Base-by-base conservation (phyloP, 2,888 invertebrate species). In the Julus scanicus region DNA sequence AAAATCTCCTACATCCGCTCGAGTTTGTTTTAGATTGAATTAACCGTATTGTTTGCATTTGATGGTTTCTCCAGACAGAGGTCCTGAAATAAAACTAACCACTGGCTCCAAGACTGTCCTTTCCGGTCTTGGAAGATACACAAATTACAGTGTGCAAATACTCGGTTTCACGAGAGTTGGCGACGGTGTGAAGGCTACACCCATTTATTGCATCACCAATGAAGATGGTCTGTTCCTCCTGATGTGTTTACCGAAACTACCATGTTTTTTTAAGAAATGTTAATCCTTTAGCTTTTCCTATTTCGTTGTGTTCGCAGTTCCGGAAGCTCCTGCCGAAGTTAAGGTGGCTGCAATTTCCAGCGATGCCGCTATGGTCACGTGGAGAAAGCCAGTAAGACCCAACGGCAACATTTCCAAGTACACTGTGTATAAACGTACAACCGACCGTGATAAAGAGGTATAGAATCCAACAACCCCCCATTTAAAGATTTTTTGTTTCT, bases 71-170 rank as follows among this genome's bases (percentile, higher is more conserved):
- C 13, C 40, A 87, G 87, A 53, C 40, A 87, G 57, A 29, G 29
- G 29, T 6, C 91, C 37, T 91, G 92, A 89, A 90, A 71, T 86
- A 1, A 88, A 88, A 85, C 49, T 86, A 29, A 86, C 84, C 9
- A 29, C 53, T 57, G 88, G 88, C n/a, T 63, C 40, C 20, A 84
- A 88, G 37, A 88, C 88, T 44, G 88, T 88, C 85, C 53, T 88
- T 11, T 53, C 85, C 11, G 88, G 88, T 40, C 90, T 92, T 57
- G 90, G 91, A 89, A 91, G 91, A 89, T 92, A 90, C 90, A 92
- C 92, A 15, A 92, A 92, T 90, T 92, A 92, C 91, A 92, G 92
- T 89, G 90, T 92, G n/a, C 91, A 92, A 90, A 92, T 92, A 5
- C 89, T 91, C 89, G 92, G 92, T 48, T 92, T 90, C 90, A 92